Evolutionary conservation across 2,888 invertebrate species (phyloP).

Genomic region (Zaprionus bogoriensis): DNA sequence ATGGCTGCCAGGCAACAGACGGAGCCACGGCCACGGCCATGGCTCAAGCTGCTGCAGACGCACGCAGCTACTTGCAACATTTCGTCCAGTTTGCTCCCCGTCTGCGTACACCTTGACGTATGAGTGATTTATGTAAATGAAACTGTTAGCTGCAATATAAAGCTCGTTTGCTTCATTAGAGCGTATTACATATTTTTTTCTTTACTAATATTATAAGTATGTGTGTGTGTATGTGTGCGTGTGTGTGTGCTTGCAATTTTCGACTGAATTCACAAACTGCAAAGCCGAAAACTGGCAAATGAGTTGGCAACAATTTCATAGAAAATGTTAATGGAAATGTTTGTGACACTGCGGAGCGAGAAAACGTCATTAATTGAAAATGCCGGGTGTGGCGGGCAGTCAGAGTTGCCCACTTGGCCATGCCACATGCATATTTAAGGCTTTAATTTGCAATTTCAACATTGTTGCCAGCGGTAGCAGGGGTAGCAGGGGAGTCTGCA

Average conservation of each 20-base stretch:
- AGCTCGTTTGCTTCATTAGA: conserved; percentile 34
- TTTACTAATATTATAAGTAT: background rate
- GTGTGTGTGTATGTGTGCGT: background rate
- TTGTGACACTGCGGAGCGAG: conserved; percentile 18
- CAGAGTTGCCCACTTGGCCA: conserved; percentile 31
- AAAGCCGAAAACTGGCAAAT: conserved; percentile 27
- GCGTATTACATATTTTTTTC: conserved; percentile 17
- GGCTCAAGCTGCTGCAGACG: conserved; percentile 5
- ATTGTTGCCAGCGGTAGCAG: background rate
- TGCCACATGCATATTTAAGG: conserved; percentile 50
- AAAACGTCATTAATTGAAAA: conserved; percentile 47
- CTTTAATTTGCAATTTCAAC: conserved; percentile 51
- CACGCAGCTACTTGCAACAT: conserved; percentile 29
- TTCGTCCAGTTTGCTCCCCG: background rate
- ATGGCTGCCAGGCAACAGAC: conserved; percentile 29
- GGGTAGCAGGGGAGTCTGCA: too few species aligned
- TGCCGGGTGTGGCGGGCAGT: conserved; percentile 3
- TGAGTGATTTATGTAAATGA: conserved; percentile 71
- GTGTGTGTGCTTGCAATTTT: background rate
- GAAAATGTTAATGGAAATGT: conserved; percentile 22
- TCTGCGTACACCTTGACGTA: conserved; percentile 53
- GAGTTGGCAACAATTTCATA: conserved; percentile 41
- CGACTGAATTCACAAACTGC: conserved; percentile 27
- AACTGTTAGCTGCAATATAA: conserved; percentile 47
- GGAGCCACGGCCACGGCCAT: conserved; percentile 3